Conservation (phyloP, 2,888 invertebrate species). For the Coenonympha arcania region DNA sequence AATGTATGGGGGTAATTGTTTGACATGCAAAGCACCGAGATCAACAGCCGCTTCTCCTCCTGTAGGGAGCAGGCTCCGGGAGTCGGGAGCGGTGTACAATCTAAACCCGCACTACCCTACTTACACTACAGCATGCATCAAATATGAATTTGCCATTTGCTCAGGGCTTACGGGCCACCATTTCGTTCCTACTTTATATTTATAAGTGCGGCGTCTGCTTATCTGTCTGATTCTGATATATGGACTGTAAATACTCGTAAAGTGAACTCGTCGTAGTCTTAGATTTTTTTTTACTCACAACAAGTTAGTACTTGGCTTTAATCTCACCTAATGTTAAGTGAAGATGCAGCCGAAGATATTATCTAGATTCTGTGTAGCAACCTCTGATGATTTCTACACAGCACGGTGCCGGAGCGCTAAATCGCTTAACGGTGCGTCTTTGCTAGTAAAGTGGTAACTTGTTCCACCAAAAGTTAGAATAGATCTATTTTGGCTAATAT, state of each 20-base stretch:
- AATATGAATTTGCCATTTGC: slow-evolving; percentile 27
- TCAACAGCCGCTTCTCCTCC: slow-evolving; percentile 45
- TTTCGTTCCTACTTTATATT: slow-evolving; percentile 18
- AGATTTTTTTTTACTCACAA: no score
- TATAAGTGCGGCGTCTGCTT: slow-evolving; percentile 13
- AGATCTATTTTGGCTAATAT: no score
- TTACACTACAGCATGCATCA: slow-evolving; percentile 24
- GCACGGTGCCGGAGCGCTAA: no score
- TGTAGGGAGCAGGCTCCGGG: slow-evolving; percentile 36
- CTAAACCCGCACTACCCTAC: slow-evolving; percentile 33
- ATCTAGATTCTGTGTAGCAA: no score
- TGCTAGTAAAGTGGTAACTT: no score
- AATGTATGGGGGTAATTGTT: slow-evolving; percentile 61
- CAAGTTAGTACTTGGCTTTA: no score
- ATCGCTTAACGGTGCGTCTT: no score
- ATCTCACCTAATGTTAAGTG: no score
- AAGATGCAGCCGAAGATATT: no score
- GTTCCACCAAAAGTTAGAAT: no score
- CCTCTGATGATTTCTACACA: no score
- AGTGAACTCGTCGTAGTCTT: no score
- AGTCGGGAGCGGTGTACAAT: slow-evolving; percentile 43
- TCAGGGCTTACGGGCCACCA: slow-evolving; percentile 13
- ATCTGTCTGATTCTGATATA: slow-evolving; percentile 7
- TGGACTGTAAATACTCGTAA: neutral
- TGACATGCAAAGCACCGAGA: slow-evolving; percentile 63